These are phyloP conservation scores for Sphaeridia pumilis DNA, from an alignment of 2,888 invertebrate genomes.

Conservation along the genomic window DNA sequence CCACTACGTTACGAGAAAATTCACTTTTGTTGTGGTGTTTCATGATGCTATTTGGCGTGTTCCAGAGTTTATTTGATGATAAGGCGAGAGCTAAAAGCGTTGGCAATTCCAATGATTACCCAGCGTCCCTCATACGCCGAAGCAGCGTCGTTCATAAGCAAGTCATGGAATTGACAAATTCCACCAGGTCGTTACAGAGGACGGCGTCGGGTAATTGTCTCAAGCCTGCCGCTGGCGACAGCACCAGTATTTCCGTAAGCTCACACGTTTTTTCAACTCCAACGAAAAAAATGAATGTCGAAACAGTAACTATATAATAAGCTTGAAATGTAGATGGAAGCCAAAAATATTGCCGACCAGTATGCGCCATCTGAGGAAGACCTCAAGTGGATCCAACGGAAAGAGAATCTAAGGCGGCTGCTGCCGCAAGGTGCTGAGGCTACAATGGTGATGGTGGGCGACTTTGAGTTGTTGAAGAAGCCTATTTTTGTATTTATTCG, in stretches of 20 bases:
- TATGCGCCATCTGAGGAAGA: slow-evolving; percentile 53
- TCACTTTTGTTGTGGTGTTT: not conserved
- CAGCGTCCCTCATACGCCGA: slow-evolving; percentile 21
- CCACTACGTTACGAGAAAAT: no score
- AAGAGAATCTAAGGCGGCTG: slow-evolving; percentile 70
- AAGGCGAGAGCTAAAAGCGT: slow-evolving; percentile 14
- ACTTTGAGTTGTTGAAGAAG: slow-evolving; percentile 79
- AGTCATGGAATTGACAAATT: slow-evolving; percentile 14
- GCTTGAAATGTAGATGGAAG: slow-evolving; percentile 17
- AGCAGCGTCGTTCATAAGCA: slow-evolving; percentile 27
- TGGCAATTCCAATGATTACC: slow-evolving; percentile 1
- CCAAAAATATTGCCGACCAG: slow-evolving; percentile 14
- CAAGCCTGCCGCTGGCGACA: slow-evolving; percentile 22
- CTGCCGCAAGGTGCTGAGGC: slow-evolving; percentile 84
- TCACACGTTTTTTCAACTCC: no score
- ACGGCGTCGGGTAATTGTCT: slow-evolving; percentile 31
- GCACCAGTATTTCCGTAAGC: no score
- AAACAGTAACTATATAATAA: not conserved
- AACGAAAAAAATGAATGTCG: no score
- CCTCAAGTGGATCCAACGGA: slow-evolving; percentile 53
- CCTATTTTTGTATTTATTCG: slow-evolving; percentile 87
- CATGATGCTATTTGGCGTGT: no score
- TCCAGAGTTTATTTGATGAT: slow-evolving; percentile 30
- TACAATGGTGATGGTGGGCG: slow-evolving; percentile 79
- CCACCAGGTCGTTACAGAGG: slow-evolving; percentile 24